Evolutionary conservation across 2,888 invertebrate genomes (phyloP).

Genomic region (Cryptus viduatorius): DNA sequence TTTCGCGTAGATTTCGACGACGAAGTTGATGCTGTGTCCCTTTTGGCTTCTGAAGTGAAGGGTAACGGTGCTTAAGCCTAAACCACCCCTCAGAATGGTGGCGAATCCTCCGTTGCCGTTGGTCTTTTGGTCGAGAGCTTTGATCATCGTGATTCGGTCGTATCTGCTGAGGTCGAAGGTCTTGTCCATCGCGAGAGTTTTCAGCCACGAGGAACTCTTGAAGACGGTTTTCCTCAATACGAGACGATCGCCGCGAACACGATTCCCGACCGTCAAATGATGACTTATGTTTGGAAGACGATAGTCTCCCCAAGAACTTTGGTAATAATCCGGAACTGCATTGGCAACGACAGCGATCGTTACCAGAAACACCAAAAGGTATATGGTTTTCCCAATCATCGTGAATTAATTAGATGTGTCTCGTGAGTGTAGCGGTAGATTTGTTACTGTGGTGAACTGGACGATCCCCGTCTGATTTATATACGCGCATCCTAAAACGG

Average conservation of each 20-base stretch:
- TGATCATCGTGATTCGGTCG: constrained; percentile 82
- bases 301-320: background rate
- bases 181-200: no score
- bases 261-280: constrained; percentile 64
- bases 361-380: constrained; percentile 42
- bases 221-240: constrained; percentile 12
- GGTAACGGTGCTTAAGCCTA: constrained; percentile 79
- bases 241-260: constrained; percentile 61
- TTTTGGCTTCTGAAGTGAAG: constrained; percentile 85
- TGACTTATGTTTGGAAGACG: constrained; percentile 3
- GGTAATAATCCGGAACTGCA: constrained; percentile 42
- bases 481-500: constrained; percentile 1
- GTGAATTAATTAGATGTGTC: background rate
- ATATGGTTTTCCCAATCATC: constrained; percentile 58
- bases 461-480: background rate
- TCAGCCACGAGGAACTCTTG: no score
- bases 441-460: background rate
- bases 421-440: background rate
- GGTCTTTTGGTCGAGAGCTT: constrained; percentile 83
- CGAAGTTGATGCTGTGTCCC: constrained; percentile 84
- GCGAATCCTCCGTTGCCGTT: constrained; percentile 85
- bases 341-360: constrained; percentile 37
- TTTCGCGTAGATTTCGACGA: constrained; percentile 83
- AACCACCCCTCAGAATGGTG: constrained; percentile 83
- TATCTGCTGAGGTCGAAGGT: constrained; percentile 70